Evolutionary conservation across 2,888 invertebrate genomes (phyloP).

Genomic region (Eristalis tenax): DNA sequence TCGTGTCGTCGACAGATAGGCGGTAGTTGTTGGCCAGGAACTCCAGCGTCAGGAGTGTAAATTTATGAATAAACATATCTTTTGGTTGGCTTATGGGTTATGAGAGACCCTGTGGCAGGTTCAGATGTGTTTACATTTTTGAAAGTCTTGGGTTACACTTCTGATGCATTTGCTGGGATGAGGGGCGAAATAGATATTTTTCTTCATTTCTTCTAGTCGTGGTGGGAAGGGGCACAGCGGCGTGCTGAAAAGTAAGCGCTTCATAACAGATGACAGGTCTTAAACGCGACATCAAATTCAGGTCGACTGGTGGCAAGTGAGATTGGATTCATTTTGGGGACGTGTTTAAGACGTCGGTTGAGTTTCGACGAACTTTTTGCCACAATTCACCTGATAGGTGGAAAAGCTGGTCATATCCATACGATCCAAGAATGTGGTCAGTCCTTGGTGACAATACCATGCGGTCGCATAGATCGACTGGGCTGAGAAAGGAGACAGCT

Average conservation of each 20-base stretch:
- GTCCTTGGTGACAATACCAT: not conserved
- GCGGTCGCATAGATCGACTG: not conserved
- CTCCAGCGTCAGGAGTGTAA: constrained; percentile 45
- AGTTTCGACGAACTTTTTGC: not conserved
- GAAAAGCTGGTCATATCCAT: not conserved
- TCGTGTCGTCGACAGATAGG: constrained; percentile 47
- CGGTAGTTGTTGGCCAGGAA: constrained; percentile 13
- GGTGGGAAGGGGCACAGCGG: not conserved
- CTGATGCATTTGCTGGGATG: constrained; percentile 3
- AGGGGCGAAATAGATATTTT: constrained; percentile 16
- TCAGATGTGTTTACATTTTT: constrained; percentile 60
- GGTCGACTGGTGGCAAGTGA: not conserved
- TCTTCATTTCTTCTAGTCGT: not conserved
- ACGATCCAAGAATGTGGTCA: not conserved
- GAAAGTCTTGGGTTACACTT: constrained; percentile 26
- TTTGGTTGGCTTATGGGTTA: constrained; percentile 53
- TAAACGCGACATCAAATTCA: not conserved
- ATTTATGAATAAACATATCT: constrained; percentile 69
- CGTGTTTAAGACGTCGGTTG: not conserved
- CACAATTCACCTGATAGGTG: not conserved
- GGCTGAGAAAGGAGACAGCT: too few species aligned
- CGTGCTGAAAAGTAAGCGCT: not conserved
- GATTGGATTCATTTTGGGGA: not conserved
- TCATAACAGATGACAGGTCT: constrained; percentile 18
- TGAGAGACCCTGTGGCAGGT: constrained; percentile 52